phyloP scores from a whole-genome alignment of 2,113 vertebrate species.

The Strix uralensis region DNA sequence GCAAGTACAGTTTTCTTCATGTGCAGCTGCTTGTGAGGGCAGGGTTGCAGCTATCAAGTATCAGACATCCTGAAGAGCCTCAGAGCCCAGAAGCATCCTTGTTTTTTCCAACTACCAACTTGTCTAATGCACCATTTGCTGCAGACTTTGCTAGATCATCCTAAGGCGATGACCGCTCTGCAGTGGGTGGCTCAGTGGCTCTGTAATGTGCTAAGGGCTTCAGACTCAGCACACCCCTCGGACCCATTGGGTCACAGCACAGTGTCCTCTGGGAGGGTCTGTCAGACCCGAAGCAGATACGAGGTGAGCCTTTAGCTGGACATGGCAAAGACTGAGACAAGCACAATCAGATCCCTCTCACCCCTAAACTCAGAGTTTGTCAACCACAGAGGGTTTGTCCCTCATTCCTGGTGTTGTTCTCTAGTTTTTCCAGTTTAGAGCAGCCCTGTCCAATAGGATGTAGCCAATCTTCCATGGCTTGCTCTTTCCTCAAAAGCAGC shows the following conservation, averaged over 20 bases:
- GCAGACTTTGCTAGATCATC: neutral
- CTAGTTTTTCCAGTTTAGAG: neutral
- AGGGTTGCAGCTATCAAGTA: neutral
- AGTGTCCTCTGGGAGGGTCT: neutral
- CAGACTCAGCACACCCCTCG: neutral
- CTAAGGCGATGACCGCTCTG: neutral
- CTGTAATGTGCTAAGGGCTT: neutral
- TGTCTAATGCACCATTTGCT: neutral
- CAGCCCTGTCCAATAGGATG: neutral
- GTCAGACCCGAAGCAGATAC: neutral
- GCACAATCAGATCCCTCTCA: neutral
- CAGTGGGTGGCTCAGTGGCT: neutral
- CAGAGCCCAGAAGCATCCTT: neutral
- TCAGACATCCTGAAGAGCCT: neutral
- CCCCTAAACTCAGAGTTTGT: neutral
- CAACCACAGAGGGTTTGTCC: neutral
- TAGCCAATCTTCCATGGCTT: neutral
- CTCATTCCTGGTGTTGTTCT: neutral
- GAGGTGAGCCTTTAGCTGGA: neutral
- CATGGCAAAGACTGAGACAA: neutral
- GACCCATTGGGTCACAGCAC: neutral
- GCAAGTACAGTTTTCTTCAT: rapidly evolving
- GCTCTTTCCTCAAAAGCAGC: neutral
- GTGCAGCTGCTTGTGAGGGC: neutral
- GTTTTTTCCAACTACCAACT: neutral